Base-by-base conservation (phyloP, 2,888 invertebrate genomes). In the Drosophila fungiperda region DNA sequence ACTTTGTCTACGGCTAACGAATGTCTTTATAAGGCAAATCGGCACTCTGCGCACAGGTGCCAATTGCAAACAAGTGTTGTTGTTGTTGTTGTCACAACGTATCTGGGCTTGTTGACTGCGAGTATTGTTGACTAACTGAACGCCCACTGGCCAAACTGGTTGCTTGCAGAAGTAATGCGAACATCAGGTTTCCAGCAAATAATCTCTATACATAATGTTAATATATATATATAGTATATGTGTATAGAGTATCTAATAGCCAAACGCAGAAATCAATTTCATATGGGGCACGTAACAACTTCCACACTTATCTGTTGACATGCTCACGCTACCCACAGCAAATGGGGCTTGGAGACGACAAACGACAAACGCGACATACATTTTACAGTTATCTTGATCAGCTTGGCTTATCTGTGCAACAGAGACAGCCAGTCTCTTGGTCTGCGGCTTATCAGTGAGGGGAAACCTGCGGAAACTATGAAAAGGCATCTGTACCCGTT, bases 331-430 rank as follows among this genome's bases (percentile, higher is more conserved):
- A 69, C 70, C 58, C 79, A 73, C 79, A 69, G 48, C 68, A 72
- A 63, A 71, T 55, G 49, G 59, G 53, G 58, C 23, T 54, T 55
- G 40, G 33, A 67, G 64, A 68, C 29, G 29, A 66, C 68, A 75
- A 73, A 70, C 72, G 67, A 66, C 82, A 84, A 74, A 88, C 88
- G 87, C 88, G 84, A 84, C 89, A 88, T 71, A 84, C 87, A 73
- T 84, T 80, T 64, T 62, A 54, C 57, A 70, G 63, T 83, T 88
- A 84, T 84, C 84, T 68, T 53, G 75, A 76, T 78, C 29, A 49
- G 50, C 35, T 65, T 40, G 9, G 50, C 55, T 78, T 79, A 69
- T 82, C 85, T 67, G 26, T 33, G 12, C 42, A 38, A 15, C 36
- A 58, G 20, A 29, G 26, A 20, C 59, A 40, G 23, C 40, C 53